Percentiles rank a stretch among this genome's conserved stretches.
These are phyloP conservation scores for Pasiphila rectangulata DNA, from an alignment of 2,888 invertebrate genomes.

Conservation along the genomic window DNA sequence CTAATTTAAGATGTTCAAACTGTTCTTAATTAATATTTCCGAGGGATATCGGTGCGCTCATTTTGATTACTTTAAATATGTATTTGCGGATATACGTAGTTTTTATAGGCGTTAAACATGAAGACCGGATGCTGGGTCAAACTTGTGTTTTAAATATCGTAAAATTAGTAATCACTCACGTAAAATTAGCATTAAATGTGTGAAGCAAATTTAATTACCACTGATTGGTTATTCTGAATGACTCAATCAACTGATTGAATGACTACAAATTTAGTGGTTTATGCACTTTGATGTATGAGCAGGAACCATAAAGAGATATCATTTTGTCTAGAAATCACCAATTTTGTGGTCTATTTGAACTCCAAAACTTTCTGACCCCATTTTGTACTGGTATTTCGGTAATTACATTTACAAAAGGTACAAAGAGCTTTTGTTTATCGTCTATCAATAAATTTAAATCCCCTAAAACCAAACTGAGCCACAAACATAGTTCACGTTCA, in stretches of 20 bases:
- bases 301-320: too few species aligned
- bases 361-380: not conserved
- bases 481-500: slow-evolving; percentile 29
- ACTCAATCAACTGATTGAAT: not conserved
- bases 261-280: not conserved
- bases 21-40: slow-evolving; percentile 33
- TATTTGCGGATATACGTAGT: slow-evolving; percentile 27
- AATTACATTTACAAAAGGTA: slow-evolving; percentile 17
- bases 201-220: slow-evolving; percentile 6
- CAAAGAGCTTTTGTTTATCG: slow-evolving; percentile 28
- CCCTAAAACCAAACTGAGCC: slow-evolving; percentile 24
- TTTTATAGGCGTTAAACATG: slow-evolving; percentile 27
- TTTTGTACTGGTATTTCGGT: not conserved
- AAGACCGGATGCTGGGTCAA: slow-evolving; percentile 26
- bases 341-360: not conserved
- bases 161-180: slow-evolving; percentile 12
- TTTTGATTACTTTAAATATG: slow-evolving; percentile 22
- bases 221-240: not conserved
- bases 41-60: slow-evolving; percentile 31
- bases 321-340: too few species aligned
- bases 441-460: slow-evolving; percentile 30
- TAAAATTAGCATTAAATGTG: not conserved
- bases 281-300: too few species aligned
- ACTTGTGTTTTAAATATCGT: slow-evolving; percentile 16
- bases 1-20: slow-evolving; percentile 23